Conservation (phyloP, 2,113 vertebrate genomes). For the Siphamia tubifer region DNA sequence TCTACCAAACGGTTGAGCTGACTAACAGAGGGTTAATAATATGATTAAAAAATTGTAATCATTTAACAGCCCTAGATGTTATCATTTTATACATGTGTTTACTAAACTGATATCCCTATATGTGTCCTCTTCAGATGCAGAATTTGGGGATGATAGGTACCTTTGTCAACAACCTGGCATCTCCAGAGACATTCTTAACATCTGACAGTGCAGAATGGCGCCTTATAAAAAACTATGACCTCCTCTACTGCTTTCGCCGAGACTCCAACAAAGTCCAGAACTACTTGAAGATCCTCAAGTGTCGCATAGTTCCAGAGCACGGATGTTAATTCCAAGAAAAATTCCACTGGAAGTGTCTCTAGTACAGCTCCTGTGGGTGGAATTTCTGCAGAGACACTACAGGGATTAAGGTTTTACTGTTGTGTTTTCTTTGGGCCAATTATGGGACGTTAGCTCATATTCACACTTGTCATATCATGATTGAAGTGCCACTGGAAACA, state of each 20-base stretch:
- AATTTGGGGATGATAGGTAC: constrained; percentile 82
- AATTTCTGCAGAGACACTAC: not conserved
- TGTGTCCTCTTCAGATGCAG: constrained; percentile 77
- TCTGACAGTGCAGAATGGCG: constrained; percentile 64
- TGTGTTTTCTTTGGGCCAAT: not conserved
- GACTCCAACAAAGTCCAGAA: constrained; percentile 87
- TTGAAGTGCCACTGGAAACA: not conserved
- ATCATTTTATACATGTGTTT: no score
- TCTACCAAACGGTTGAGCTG: no score
- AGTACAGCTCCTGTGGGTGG: not conserved
- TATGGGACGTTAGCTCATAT: not conserved
- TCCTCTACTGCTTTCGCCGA: constrained; percentile 85
- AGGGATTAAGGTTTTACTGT: not conserved
- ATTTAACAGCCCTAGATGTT: no score
- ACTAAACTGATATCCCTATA: not conserved
- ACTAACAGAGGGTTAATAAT: no score
- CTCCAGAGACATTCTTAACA: constrained; percentile 53
- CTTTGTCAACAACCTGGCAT: constrained; percentile 65
- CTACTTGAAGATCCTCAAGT: constrained; percentile 87
- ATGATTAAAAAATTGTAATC: no score
- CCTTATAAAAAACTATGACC: constrained; percentile 80
- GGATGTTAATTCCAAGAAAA: constrained; percentile 52
- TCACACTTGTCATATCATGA: not conserved
- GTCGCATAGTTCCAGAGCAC: constrained; percentile 79
- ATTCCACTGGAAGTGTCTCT: not conserved